Evolutionary conservation across 2,888 invertebrate genomes (phyloP).

Genomic region (Chymomyza amoena): DNA sequence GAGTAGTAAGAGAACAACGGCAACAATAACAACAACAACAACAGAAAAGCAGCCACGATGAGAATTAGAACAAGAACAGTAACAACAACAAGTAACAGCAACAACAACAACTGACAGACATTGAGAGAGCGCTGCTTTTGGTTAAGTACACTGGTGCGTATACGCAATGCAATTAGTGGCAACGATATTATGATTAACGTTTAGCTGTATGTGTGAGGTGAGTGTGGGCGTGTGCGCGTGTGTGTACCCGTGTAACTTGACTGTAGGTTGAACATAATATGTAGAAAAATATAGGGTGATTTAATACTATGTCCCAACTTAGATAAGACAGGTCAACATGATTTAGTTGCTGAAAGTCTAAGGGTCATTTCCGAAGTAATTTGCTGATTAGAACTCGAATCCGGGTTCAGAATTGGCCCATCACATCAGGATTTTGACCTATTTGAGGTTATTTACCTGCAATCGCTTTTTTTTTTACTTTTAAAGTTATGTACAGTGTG

Average conservation of each 20-base stretch:
- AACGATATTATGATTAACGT: conserved; percentile 70
- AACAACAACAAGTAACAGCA: neutral
- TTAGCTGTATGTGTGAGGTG: conserved; percentile 2
- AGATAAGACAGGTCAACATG: too few species aligned
- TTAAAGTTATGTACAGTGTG: too few species aligned
- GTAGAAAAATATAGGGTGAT: too few species aligned
- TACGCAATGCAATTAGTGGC: conserved; percentile 71
- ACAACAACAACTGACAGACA: neutral
- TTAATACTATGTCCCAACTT: too few species aligned
- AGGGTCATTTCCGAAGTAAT: too few species aligned
- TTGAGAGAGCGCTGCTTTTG: conserved; percentile 9
- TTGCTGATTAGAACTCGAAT: too few species aligned
- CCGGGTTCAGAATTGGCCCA: too few species aligned
- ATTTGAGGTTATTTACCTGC: too few species aligned
- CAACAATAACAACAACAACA: conserved; percentile 7
- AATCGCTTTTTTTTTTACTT: too few species aligned
- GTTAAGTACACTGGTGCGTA: conserved; percentile 61
- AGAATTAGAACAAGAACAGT: neutral
- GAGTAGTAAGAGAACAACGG: conserved; percentile 32
- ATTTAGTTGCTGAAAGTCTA: too few species aligned
- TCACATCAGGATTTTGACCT: too few species aligned
- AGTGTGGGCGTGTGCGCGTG: neutral
- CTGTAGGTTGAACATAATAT: neutral
- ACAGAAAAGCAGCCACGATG: neutral
- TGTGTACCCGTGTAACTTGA: neutral